These are phyloP conservation scores for Amaurobius ferox DNA, from an alignment of 2,888 invertebrate genomes.

Conservation along the genomic window DNA sequence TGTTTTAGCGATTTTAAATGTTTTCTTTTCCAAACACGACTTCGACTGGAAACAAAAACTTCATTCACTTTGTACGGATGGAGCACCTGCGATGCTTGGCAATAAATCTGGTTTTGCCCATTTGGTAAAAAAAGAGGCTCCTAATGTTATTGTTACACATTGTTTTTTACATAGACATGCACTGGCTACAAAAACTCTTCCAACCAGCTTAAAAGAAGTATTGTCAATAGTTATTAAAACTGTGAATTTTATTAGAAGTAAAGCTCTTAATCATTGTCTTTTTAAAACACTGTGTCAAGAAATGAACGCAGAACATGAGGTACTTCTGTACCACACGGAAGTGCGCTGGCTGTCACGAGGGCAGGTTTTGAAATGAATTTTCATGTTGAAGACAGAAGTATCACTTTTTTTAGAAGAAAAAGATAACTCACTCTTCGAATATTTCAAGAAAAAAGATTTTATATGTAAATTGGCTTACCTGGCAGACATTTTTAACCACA, in stretches of 20 bases:
- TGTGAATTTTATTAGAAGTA: constrained; percentile 49
- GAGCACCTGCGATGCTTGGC: too few species aligned
- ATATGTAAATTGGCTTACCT: constrained; percentile 38
- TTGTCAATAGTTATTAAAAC: constrained; percentile 49
- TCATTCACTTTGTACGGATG: too few species aligned
- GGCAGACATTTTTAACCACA: constrained; percentile 20
- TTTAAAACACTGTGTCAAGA: constrained; percentile 54
- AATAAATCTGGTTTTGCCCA: not conserved
- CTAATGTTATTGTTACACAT: constrained; percentile 31
- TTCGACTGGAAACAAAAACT: too few species aligned
- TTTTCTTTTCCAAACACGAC: too few species aligned
- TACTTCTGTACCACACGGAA: constrained; percentile 63
- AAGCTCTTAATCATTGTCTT: constrained; percentile 49
- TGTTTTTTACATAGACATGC: constrained; percentile 49
- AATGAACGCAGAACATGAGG: constrained; percentile 63
- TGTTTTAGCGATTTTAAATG: constrained; percentile 11
- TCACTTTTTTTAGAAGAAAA: constrained; percentile 48
- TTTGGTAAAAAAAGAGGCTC: constrained; percentile 16
- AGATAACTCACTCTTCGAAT: constrained; percentile 39
- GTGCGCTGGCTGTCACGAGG: constrained; percentile 49
- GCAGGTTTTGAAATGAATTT: constrained; percentile 46
- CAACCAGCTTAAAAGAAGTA: constrained; percentile 50
- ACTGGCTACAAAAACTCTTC: constrained; percentile 50
- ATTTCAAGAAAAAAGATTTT: constrained; percentile 43
- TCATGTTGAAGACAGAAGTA: constrained; percentile 47